Conservation (phyloP, 2,113 vertebrate species). For the Centropus unirufus region DNA sequence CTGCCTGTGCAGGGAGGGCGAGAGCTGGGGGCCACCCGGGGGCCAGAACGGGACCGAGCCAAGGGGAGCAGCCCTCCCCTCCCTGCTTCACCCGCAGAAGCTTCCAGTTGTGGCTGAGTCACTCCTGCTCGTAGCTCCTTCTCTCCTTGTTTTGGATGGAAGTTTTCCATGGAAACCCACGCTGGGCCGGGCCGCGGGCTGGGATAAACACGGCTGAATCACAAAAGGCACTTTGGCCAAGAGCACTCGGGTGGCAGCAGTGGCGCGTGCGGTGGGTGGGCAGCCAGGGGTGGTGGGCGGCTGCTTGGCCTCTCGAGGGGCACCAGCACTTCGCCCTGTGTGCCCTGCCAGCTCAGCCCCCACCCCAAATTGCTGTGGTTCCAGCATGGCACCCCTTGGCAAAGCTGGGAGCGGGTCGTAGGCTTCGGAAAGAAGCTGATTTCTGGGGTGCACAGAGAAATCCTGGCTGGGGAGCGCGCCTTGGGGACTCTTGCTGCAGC, state of each 20-base stretch:
- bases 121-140: conserved; percentile 66
- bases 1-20: neutral
- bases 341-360: neutral
- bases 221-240: conserved; percentile 50
- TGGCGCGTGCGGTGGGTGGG: neutral
- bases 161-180: conserved; percentile 77
- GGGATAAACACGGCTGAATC: conserved; percentile 74
- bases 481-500: neutral
- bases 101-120: conserved; percentile 73
- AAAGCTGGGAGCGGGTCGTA: accelerated
- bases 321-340: neutral
- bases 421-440: neutral
- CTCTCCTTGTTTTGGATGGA: conserved; percentile 74
- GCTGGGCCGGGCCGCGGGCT: conserved; percentile 62
- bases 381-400: neutral
- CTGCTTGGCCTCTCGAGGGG: neutral
- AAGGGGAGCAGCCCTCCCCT: neutral
- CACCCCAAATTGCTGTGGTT: neutral
- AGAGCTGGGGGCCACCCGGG: neutral
- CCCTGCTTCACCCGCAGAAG: conserved; percentile 38
- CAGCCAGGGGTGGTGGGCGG: neutral
- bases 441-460: neutral
- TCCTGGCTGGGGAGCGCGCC: accelerated
- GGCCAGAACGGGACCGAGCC: neutral
- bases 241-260: conserved; percentile 52